Evolutionary conservation across 2,888 invertebrate genomes (phyloP).

Genomic region (Macrosoma leucophasiata): DNA sequence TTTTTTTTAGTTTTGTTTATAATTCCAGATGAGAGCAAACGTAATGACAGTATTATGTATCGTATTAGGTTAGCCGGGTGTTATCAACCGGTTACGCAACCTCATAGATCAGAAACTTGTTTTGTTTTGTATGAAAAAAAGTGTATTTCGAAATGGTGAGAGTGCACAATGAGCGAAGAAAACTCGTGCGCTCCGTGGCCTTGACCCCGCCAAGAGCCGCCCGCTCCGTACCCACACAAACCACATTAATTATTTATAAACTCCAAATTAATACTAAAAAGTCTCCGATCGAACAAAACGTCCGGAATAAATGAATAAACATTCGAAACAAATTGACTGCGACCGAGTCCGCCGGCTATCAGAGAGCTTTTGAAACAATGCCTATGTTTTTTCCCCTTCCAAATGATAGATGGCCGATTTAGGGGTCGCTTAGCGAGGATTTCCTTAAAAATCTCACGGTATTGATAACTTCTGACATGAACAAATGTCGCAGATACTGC

Average conservation of each 20-base stretch:
- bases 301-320: constrained; percentile 65
- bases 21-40: too few relatives aligned
- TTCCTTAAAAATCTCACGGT: too few relatives aligned
- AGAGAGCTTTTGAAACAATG: constrained; percentile 29
- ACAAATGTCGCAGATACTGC: too few relatives aligned
- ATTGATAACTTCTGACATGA: too few relatives aligned
- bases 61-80: too few relatives aligned
- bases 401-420: constrained; percentile 24
- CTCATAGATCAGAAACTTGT: too few relatives aligned
- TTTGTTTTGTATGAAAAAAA: constrained; percentile 9
- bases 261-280: constrained; percentile 65
- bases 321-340: constrained; percentile 54
- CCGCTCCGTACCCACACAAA: constrained; percentile 41
- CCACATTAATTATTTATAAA: constrained; percentile 65
- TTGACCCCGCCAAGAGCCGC: constrained; percentile 50
- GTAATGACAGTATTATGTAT: too few relatives aligned
- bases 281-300: constrained; percentile 49
- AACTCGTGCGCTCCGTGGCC: constrained; percentile 43
- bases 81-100: too few relatives aligned
- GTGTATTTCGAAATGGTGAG: constrained; percentile 16
- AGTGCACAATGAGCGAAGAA: constrained; percentile 22
- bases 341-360: constrained; percentile 31
- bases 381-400: constrained; percentile 23
- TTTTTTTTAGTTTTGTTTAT: too few relatives aligned
- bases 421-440: too few relatives aligned